These are phyloP conservation scores for Potamarius usumacintae DNA, from an alignment of 2,113 vertebrate genomes.

Conservation along the genomic window DNA sequence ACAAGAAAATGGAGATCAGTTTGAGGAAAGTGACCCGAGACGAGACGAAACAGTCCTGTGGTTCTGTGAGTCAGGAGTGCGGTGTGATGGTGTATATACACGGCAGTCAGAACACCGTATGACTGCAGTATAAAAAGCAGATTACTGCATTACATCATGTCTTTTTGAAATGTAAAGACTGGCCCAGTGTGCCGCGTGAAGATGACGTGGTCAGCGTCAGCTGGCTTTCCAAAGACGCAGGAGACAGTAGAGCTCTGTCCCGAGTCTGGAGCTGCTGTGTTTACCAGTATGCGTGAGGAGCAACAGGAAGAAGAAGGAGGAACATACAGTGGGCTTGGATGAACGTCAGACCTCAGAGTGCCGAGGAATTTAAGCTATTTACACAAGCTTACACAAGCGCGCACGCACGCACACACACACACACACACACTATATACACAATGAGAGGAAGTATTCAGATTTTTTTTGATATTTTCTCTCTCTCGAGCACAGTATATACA, in stretches of 20 bases:
- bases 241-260: constrained; percentile 25
- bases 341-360: constrained; percentile 57
- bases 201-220: neutral
- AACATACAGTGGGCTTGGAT: constrained; percentile 54
- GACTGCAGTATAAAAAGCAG: neutral
- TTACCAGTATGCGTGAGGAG: constrained; percentile 44
- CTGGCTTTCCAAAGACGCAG: neutral
- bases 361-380: constrained; percentile 68
- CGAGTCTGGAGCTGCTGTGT: constrained; percentile 48
- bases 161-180: neutral
- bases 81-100: too few relatives aligned
- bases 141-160: neutral
- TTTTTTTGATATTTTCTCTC: neutral
- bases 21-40: neutral
- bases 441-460: neutral
- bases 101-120: too few relatives aligned
- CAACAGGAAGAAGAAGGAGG: constrained; percentile 12
- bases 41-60: neutral
- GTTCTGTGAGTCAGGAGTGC: neutral
- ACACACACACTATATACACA: neutral
- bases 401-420: constrained; percentile 4
- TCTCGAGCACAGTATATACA: neutral
- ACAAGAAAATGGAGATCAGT: neutral
- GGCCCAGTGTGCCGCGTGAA: neutral
- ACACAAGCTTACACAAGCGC: constrained; percentile 43